Percentiles rank a stretch among this genome's conserved stretches.
Conservation (phyloP, 2,113 vertebrate species). For the Nycticryphes semicollaris region DNA sequence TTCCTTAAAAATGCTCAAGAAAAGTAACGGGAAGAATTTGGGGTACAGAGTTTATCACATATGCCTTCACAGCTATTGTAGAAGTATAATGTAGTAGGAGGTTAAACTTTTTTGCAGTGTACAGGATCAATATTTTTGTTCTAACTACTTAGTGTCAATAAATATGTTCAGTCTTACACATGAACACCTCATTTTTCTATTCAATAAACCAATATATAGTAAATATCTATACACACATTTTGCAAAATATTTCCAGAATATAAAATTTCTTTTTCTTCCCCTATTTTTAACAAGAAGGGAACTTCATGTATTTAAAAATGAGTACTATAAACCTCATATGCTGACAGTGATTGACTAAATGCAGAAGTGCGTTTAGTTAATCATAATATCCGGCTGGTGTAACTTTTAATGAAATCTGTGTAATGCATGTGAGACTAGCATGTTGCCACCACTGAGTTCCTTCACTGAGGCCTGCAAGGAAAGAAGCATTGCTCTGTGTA, state of each 20-base stretch:
- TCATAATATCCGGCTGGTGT: not conserved
- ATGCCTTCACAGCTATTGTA: not conserved
- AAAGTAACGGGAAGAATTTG: not conserved
- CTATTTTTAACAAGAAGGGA: not conserved
- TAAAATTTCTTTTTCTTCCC: not conserved
- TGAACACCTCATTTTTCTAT: not conserved
- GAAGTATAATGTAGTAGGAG: not conserved
- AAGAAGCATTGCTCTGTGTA: not conserved
- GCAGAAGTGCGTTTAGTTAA: not conserved
- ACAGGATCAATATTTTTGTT: conserved; percentile 4
- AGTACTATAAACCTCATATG: not conserved
- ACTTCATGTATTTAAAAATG: not conserved
- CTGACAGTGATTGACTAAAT: not conserved
- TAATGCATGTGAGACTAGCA: not conserved
- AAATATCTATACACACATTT: not conserved
- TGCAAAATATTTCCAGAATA: not conserved
- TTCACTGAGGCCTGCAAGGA: not conserved
- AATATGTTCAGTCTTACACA: not conserved
- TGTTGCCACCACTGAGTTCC: not conserved
- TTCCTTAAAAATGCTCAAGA: not conserved
- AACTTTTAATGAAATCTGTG: not conserved
- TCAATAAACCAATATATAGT: not conserved
- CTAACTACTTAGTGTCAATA: not conserved
- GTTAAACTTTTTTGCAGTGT: not conserved
- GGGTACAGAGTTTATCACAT: not conserved